Evolutionary conservation across 2,888 invertebrate species (phyloP), one percentile per base, ranked within the genome.

Genomic region (Chalcosyrphus nemorum): DNA sequence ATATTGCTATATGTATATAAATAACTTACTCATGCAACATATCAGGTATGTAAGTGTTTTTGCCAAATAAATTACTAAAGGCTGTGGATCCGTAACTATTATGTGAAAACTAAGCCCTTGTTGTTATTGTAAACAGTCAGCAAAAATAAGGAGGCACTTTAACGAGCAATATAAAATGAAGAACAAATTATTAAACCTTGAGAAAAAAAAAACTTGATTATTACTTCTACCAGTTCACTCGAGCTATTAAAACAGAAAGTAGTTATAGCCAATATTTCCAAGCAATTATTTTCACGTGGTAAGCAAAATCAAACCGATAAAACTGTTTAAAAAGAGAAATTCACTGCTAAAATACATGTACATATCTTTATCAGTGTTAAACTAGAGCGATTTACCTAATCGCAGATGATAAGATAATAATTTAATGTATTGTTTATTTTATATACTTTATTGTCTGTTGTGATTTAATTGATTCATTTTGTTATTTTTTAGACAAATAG

Each of bases 401-500:
- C 68, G 13, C 3, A 15, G 7, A n/a, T 45, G 45, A 56, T 56
- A 56, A 57, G 45, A 70, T 47, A 70, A 29, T 54, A 45, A 45
- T 45, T 21, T 32, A 63, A 63, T 47, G 21, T 50, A 29, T 38
- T 27, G 29, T 54, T 43, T n/a, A 19, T 13, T 24, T 43, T 15
- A 61, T 13, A 11, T 35, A 45, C 11, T 32, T 45, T 21, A 29
- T 19, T 29, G 15, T 68, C 27, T 29, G 35, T 19, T 56, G 17
- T 68, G 17, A 68, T 68, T 68, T 56, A 29, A 54, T 43, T 45
- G 15, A 70, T 32, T 57, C 35, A 32, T 11, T 11, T 24, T 35
- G 9, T 56, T 24, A 32, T 35, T 41, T 19, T 32, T 54, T 32
- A 15, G 11, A 0, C 2, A 56, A 29, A 32, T 17, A n/a, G 32